These are phyloP conservation scores for Oceanodroma leucorhoa DNA, from an alignment of 2,797 vertebrate genomes.

Conservation along the genomic window DNA sequence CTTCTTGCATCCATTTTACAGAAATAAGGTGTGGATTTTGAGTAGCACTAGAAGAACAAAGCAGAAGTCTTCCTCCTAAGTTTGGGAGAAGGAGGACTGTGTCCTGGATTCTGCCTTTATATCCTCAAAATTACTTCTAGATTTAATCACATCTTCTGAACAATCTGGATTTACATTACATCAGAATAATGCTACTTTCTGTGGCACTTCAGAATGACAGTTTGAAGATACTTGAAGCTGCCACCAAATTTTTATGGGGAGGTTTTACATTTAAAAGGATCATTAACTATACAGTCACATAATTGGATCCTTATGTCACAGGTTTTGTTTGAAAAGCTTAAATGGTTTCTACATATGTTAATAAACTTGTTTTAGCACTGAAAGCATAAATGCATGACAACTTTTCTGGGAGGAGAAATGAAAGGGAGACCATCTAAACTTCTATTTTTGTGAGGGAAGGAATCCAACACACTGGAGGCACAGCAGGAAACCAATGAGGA, in stretches of 20 bases:
- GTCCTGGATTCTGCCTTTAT: not conserved
- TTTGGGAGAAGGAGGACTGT: not conserved
- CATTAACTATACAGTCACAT: not conserved
- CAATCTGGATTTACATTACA: not conserved
- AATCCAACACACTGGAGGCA: not conserved
- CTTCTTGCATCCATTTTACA: not conserved
- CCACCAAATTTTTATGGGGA: not conserved
- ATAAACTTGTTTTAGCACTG: not conserved
- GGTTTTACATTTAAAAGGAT: constrained; percentile 11
- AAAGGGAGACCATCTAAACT: not conserved
- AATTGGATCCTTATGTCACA: not conserved
- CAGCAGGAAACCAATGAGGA: constrained; percentile 59
- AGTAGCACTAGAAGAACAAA: not conserved
- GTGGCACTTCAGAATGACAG: not conserved
- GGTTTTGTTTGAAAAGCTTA: constrained; percentile 9
- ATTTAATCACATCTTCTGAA: not conserved
- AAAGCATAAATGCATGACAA: not conserved
- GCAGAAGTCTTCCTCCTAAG: not conserved
- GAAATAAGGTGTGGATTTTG: not conserved
- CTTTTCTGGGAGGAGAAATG: not conserved
- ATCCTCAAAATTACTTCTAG: not conserved
- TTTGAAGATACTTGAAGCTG: not conserved
- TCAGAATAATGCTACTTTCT: not conserved
- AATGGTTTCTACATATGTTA: not conserved
- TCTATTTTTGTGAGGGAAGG: not conserved